phyloP scores from a whole-genome alignment of 2,888 invertebrate genomes.

The Tetrapedia diversipes region DNA sequence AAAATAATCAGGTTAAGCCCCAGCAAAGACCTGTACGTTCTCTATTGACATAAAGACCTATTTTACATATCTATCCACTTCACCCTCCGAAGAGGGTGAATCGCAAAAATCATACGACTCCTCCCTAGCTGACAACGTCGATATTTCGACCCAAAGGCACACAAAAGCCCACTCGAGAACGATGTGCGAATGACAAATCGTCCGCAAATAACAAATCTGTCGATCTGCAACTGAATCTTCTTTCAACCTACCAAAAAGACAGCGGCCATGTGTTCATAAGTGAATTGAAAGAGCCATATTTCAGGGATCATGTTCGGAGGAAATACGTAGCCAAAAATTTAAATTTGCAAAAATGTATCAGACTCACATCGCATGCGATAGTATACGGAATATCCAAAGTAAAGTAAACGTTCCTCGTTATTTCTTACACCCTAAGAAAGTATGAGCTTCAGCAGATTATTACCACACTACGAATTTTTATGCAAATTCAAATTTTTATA shows the following conservation, averaged over 20 bases:
- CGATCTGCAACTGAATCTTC: constrained; percentile 48
- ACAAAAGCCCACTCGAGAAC: constrained; percentile 60
- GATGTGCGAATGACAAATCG: constrained; percentile 74
- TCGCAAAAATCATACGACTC: constrained; percentile 18
- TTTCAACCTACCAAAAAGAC: background rate
- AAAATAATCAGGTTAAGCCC: too few species aligned
- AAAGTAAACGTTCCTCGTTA: too few species aligned
- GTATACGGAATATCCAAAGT: too few species aligned
- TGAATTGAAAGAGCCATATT: constrained; percentile 40
- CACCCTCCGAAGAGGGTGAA: background rate
- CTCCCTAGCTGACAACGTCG: constrained; percentile 20
- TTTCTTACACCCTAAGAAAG: too few species aligned
- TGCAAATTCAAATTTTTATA: too few species aligned
- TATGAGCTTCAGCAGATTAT: too few species aligned
- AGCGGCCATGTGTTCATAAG: background rate
- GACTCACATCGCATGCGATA: too few species aligned
- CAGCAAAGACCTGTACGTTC: too few species aligned
- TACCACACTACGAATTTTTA: too few species aligned
- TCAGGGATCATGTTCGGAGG: constrained; percentile 45
- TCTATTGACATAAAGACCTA: background rate
- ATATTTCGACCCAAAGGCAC: constrained; percentile 62
- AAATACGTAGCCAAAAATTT: constrained; percentile 57
- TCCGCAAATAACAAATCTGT: constrained; percentile 73
- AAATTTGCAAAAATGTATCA: constrained; percentile 32
- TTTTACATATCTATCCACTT: constrained; percentile 19